Conservation (phyloP, 1,140 invertebrate species). For the Bombus sibiricus region DNA sequence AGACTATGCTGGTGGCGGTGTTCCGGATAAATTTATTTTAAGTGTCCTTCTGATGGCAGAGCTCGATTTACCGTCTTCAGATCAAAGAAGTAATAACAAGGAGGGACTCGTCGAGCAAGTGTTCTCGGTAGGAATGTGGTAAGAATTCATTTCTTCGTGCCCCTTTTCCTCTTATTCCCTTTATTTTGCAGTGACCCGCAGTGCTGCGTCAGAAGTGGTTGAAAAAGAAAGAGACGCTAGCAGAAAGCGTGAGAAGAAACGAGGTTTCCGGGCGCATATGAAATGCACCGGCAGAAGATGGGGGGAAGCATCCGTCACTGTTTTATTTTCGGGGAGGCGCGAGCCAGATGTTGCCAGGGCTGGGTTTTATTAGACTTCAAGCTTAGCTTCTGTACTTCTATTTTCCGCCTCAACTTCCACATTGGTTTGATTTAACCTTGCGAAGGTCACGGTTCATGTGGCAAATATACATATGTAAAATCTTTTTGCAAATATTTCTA, state of each 20-base stretch:
- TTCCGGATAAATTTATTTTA: constrained; percentile 33
- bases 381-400: background rate
- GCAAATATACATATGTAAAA: background rate
- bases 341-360: constrained; percentile 20
- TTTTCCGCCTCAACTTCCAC: background rate
- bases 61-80: background rate
- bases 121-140: constrained; percentile 29
- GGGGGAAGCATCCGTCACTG: constrained; percentile 10
- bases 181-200: background rate
- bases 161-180: background rate
- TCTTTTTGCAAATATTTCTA: background rate
- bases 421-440: background rate
- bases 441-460: background rate
- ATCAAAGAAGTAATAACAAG: constrained; percentile 28
- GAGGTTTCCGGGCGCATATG: background rate
- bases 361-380: constrained; percentile 20
- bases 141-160: constrained; percentile 11
- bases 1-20: background rate
- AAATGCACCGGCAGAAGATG: constrained; percentile 1
- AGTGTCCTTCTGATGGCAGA: constrained; percentile 18
- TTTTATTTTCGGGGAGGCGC: constrained; percentile 24
- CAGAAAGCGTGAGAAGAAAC: background rate
- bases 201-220: too few species aligned
- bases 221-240: background rate
- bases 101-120: constrained; percentile 20